Base-by-base conservation (phyloP, 2,113 vertebrate genomes). In the Poicephalus meyeri region DNA sequence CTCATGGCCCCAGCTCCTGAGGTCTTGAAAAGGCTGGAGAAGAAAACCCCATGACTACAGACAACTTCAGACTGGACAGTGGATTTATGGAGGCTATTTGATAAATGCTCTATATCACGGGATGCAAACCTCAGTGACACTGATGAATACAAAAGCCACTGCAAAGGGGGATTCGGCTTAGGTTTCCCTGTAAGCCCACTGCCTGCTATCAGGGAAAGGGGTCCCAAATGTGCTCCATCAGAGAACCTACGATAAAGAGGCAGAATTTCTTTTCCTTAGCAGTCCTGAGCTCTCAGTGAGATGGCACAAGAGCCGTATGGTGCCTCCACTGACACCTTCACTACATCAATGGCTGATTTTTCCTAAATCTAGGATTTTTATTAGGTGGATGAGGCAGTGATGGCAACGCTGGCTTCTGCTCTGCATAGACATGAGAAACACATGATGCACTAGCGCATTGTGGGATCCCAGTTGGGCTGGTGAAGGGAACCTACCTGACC, bases 371-470 rank as follows among this genome's bases (percentile, higher is more conserved):
- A 35, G 33, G 33, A 21, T 21, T 31, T 80, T 70, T 80, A 80
- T 52, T 13, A 58, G 37, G 33, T 3, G 15, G 14, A 4, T 23
- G 46, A 46, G 33, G 50, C 49, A 37, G 16, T 5, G 46, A 19
- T 6, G 19, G 25, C 35, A 50, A 82, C 28, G 10, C 53, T 2
- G 0, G 37, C 35, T 83, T 88, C 61, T 39, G 37, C 53, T 69
- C 42, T 24, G 44, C 17, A 21, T 5, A 29, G 49, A 42, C 13
- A 7, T 4, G 39, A 65, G 44, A n/a, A 72, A 29, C 29, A 25
- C 47, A 5, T 2, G 13, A n/a, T 49, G 42, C 17, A 35, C 18
- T 7, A 25, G 49, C 29, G 16, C 0, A 0, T 2, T 42, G 33
- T 24, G 63, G 49, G 39, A 69, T 44, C 53, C 13, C 4, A 2